Base-by-base conservation (phyloP, 2,888 invertebrate species). In the Caenorhabditis sp. region DNA sequence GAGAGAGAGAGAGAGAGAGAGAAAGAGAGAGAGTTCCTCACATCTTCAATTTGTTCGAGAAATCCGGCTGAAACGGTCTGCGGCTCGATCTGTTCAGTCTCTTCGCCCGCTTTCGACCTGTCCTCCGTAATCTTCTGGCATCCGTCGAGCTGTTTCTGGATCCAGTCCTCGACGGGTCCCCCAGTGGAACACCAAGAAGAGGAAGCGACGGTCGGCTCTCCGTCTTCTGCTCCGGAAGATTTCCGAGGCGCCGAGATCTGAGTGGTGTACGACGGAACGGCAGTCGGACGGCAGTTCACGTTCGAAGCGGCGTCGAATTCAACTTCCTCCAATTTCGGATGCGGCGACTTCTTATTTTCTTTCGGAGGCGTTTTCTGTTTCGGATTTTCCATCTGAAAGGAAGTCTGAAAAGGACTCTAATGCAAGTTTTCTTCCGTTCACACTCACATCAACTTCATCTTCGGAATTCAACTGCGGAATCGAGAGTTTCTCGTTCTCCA, bases 381-480 rank as follows among this genome's bases (percentile, higher is more conserved):
- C 17, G 27, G 5, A 8, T 26, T 35, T 7, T 8, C 32, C n/a
- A 39, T 24, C 6, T 37, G n/a, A n/a, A n/a, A n/a, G n/a, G n/a
- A 4, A 26, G 37, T n/a, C 26, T 20, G 48, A 50, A n/a, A n/a
- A n/a, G n/a, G n/a, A n/a, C n/a, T n/a, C n/a, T n/a, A n/a, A n/a
- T n/a, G n/a, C n/a, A n/a, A n/a, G n/a, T n/a, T n/a, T n/a, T n/a
- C n/a, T n/a, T 62, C 52, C 39, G 46, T 15, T 37, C 48, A 45
- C 22, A 59, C 22, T 9, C 8, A 27, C 20, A 35, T n/a, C n/a
- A n/a, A n/a, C 37, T 15, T 65, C 63, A 26, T 68, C 66, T 41
- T 56, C 56, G 13, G 66, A 68, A 32, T 41, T 68, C 66, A 58
- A n/a, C 37, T 26, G 41, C n/a, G 46, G 66, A 20, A 50, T 39